A percentile compares a stretch with the other conserved stretches of the same genome.
Conservation (phyloP, 2,113 vertebrate species). For the Ammodytes marinus region DNA sequence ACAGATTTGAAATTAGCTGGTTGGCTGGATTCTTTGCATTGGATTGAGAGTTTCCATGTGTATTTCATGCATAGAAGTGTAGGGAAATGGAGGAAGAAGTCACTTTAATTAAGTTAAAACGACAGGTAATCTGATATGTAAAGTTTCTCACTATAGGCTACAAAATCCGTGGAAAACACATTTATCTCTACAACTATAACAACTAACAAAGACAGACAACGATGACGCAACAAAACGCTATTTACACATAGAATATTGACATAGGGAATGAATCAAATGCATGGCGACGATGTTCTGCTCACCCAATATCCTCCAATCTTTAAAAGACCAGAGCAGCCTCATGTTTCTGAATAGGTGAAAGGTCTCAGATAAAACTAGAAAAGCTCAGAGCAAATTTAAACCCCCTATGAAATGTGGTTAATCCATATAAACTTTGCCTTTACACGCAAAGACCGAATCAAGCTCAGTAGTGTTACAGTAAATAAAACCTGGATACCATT, state of each 20-base stretch:
- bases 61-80: neutral
- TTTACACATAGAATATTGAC: no score
- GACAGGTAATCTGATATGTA: no score
- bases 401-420: constrained; percentile 53
- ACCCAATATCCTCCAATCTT: neutral
- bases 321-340: neutral
- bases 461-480: neutral
- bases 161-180: no score
- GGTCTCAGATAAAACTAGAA: constrained; percentile 31
- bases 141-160: no score
- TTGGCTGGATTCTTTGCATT: neutral
- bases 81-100: no score
- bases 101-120: no score
- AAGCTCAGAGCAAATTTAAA: constrained; percentile 41
- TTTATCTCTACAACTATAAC: no score
- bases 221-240: no score
- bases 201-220: no score
- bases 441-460: neutral
- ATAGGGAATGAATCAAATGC: no score
- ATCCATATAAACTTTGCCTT: constrained; percentile 37
- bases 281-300: no score
- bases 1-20: neutral
- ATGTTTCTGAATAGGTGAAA: constrained; percentile 37
- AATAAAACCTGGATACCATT: neutral
- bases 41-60: neutral